These are phyloP conservation scores for Chionomys nivalis DNA, from an alignment of 2,113 vertebrate genomes.

Conservation along the genomic window DNA sequence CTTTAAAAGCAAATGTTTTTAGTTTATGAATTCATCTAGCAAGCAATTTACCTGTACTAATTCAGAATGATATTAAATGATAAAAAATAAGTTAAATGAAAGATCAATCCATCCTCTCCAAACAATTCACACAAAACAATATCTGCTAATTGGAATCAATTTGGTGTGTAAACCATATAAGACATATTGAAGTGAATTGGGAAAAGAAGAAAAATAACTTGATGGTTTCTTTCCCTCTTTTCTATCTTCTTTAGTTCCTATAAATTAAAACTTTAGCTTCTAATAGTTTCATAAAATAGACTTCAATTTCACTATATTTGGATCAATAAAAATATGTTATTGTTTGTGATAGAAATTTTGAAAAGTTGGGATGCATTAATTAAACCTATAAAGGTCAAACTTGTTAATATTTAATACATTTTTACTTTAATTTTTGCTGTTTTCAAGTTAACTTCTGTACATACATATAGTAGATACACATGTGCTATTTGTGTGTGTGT, in stretches of 20 bases:
- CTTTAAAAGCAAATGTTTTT: too few species aligned
- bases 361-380: not conserved
- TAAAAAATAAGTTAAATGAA: too few species aligned
- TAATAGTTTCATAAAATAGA: not conserved
- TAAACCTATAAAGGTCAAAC: not conserved
- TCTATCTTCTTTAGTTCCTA: not conserved
- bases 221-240: not conserved
- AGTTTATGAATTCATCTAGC: too few species aligned
- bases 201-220: not conserved
- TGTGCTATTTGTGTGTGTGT: not conserved
- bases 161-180: not conserved
- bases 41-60: too few species aligned
- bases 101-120: too few species aligned
- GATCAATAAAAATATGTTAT: not conserved
- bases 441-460: not conserved
- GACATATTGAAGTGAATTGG: not conserved
- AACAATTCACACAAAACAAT: too few species aligned
- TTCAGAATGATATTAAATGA: too few species aligned
- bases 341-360: too few species aligned
- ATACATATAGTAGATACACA: not conserved
- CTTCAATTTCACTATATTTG: not conserved
- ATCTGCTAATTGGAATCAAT: too few species aligned
- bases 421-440: not conserved
- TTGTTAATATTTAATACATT: not conserved
- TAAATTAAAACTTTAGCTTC: not conserved